Base-by-base conservation (phyloP, 2,888 invertebrate genomes). In the Meiosimyza platycephala region DNA sequence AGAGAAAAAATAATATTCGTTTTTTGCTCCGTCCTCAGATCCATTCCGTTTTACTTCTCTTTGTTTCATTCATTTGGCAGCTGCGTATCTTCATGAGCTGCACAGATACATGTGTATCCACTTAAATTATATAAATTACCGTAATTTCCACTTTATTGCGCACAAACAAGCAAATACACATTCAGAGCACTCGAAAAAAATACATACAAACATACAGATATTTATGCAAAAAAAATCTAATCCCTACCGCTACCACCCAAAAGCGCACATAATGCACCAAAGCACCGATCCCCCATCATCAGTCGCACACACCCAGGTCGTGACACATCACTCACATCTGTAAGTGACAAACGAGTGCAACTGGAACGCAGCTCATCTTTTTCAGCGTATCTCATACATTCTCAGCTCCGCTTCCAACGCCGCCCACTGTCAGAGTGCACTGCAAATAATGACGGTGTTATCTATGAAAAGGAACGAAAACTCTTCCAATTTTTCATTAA, bases 81-180 rank as follows among this genome's bases (percentile, higher is more conserved):
- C 40, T 40, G 9, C 40, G 9, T 40, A 9, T 5, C 7, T 40
- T 40, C 40, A 40, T 5, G 7, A 40, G 40, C 40, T 40, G 6
- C 40, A 40, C 9, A 40, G 40, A 40, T 40, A 40, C 40, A 9
- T 40, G 6, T 9, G 40, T 40, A 64, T 50, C 64, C 64, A 64
- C 64, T 50, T 51, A 64, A 64, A 64, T 64, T 64, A 51, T 64
- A 64, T 64, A 64, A 51, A 64, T 64, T 64, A 51, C 64, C 13
- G 51, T 13, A 18, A 64, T 64, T 51, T 51, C 47, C 28, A 33
- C 60, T 28, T 62, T 62, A 62, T 62, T 62, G 60, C 60, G 40
- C 60, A 33, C 60, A 12, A 18, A 11, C 22, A 12, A 15, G 18
- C 59, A 15, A 15, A 22, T 22, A 7, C 59, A 22, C 33, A 57